A percentile compares a stretch with the other conserved stretches of the same genome.
These are phyloP conservation scores for Apodemia mormo DNA, from an alignment of 2,888 invertebrate genomes.

Conservation along the genomic window DNA sequence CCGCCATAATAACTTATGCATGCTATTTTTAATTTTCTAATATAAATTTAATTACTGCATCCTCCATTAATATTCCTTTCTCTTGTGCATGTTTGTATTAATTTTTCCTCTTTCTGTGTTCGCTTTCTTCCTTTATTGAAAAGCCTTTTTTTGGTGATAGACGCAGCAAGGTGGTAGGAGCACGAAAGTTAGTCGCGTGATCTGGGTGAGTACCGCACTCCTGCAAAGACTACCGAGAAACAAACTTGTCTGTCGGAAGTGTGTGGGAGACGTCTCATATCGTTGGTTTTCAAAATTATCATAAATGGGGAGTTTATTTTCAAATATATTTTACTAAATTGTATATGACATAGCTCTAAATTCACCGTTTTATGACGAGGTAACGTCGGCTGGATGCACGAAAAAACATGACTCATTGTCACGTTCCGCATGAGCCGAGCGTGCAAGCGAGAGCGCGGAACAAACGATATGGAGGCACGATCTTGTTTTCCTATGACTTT, in stretches of 20 bases:
- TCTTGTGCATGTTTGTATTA: slow-evolving; percentile 15
- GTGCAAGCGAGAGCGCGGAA: too few relatives aligned
- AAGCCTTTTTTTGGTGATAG: slow-evolving; percentile 6
- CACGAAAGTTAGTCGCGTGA: slow-evolving; percentile 17
- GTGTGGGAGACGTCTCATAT: neutral
- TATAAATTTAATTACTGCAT: neutral
- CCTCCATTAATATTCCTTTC: neutral
- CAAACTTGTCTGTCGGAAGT: slow-evolving; percentile 6
- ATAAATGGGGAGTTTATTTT: neutral
- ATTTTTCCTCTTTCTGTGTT: neutral
- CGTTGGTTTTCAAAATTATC: neutral
- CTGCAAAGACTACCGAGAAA: slow-evolving; percentile 9
- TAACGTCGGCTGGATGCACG: too few relatives aligned
- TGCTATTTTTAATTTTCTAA: neutral
- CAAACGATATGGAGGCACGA: too few relatives aligned
- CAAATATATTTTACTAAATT: neutral
- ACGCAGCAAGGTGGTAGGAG: slow-evolving; percentile 16
- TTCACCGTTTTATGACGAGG: neutral
- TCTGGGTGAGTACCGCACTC: slow-evolving; percentile 12
- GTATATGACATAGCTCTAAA: neutral
- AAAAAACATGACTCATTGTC: too few relatives aligned
- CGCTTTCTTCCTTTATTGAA: slow-evolving; percentile 11
- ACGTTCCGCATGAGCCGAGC: too few relatives aligned
- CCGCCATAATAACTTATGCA: neutral
- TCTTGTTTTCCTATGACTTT: too few relatives aligned